Evolutionary conservation across 92 coral and sea anemone genomes (phyloP).

Genomic region (Diadumene lineata): DNA sequence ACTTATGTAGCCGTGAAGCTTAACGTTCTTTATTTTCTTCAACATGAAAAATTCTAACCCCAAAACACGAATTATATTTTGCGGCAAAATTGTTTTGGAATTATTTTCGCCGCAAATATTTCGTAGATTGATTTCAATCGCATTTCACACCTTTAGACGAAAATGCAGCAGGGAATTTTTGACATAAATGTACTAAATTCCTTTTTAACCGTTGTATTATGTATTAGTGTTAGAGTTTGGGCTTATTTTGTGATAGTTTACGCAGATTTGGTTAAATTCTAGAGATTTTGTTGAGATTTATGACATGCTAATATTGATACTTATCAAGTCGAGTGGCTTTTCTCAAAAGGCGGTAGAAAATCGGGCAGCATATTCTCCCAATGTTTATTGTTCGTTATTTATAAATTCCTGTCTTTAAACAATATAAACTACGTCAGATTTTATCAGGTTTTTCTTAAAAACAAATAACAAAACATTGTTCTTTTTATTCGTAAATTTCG

Average conservation of each 20-base stretch:
- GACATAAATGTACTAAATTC: not conserved
- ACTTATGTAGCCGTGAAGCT: constrained; percentile 4
- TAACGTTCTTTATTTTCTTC: not conserved
- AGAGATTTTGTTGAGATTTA: not conserved
- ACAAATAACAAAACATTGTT: not conserved
- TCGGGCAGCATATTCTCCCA: not conserved
- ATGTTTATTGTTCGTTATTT: constrained; percentile 12
- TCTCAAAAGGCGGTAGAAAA: not conserved
- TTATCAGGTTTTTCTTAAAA: not conserved
- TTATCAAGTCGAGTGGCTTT: constrained; percentile 5
- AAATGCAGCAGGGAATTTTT: not conserved
- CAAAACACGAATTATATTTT: not conserved
- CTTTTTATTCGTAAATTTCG: not conserved
- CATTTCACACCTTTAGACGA: not conserved
- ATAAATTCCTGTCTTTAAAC: constrained; percentile 12
- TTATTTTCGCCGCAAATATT: not conserved
- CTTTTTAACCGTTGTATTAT: not conserved
- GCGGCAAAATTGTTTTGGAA: not conserved
- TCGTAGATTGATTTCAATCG: not conserved
- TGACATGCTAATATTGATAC: not conserved
- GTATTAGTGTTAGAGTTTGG: too few relatives aligned
- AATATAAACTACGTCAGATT: not conserved
- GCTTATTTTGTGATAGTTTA: not conserved
- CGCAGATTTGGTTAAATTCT: not conserved
- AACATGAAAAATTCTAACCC: not conserved